These are phyloP conservation scores for Euclidia mi DNA, from an alignment of 2,888 invertebrate genomes.

Conservation along the genomic window DNA sequence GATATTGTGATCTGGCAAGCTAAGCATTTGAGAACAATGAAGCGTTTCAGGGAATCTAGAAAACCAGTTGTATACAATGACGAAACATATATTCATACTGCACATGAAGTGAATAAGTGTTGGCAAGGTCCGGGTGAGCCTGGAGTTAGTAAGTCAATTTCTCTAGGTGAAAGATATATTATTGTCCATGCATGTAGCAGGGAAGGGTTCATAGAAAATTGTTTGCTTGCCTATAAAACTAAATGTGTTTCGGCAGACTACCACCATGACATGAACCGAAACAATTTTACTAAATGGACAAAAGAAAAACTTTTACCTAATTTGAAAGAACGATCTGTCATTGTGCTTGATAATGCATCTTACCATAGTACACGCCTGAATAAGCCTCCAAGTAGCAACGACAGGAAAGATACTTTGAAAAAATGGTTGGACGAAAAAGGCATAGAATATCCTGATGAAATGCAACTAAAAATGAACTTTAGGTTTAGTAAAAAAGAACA, in stretches of 20 bases:
- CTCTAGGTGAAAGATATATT: conserved; percentile 19
- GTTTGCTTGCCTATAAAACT: conserved; percentile 4
- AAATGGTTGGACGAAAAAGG: too few species aligned
- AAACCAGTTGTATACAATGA: conserved; percentile 6
- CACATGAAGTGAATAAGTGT: conserved; percentile 8
- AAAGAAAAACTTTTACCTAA: conserved; percentile 13
- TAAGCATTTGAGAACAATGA: conserved; percentile 11
- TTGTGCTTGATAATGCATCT: too few species aligned
- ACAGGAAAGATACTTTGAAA: too few species aligned
- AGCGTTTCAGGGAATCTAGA: conserved; percentile 11
- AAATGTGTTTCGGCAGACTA: conserved; percentile 17
- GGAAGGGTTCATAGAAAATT: conserved; percentile 14
- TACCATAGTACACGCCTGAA: too few species aligned
- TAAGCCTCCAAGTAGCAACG: too few species aligned
- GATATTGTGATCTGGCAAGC: conserved; percentile 10
- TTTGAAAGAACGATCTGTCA: too few species aligned
- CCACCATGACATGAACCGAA: conserved; percentile 18
- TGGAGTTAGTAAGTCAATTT: conserved; percentile 18
- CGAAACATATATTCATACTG: not conserved
- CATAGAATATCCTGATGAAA: too few species aligned
- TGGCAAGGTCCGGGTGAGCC: conserved; percentile 9
- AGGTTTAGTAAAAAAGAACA: too few species aligned
- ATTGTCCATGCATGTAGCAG: conserved; percentile 19
- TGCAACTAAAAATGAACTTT: too few species aligned
- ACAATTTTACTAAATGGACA: conserved; percentile 19